phyloP scores from a whole-genome alignment of 1,140 invertebrate species.

The Ceratosolen solmsi region DNA sequence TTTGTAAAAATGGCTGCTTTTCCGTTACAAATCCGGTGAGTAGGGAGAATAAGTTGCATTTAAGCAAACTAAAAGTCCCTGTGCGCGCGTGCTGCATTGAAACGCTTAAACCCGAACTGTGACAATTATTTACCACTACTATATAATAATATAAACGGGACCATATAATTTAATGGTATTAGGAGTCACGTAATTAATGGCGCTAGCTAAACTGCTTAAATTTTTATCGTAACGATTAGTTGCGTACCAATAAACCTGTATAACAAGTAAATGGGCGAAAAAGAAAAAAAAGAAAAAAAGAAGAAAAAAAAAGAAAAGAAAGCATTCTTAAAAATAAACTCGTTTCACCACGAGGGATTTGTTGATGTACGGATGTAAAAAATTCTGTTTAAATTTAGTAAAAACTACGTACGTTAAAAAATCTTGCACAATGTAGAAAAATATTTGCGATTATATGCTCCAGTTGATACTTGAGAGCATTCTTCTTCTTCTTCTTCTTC shows the following conservation, averaged over 20 bases:
- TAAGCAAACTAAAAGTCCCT: too few relatives aligned
- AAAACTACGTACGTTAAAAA: not conserved
- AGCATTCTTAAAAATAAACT: constrained; percentile 8
- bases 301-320: too few relatives aligned
- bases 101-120: too few relatives aligned
- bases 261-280: not conserved
- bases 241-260: constrained; percentile 4
- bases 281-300: too few relatives aligned
- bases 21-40: not conserved
- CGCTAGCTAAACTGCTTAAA: not conserved
- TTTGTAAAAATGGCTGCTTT: constrained; percentile 29
- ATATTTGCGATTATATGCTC: not conserved
- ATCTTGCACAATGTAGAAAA: not conserved
- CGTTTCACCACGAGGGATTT: not conserved
- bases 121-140: not conserved
- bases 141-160: not conserved
- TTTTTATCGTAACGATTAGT: not conserved
- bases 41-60: not conserved
- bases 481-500: too few relatives aligned
- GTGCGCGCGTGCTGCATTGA: too few relatives aligned
- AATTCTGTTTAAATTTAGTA: not conserved
- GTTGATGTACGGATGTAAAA: constrained; percentile 1
- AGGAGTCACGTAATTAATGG: not conserved
- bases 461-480: not conserved
- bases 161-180: not conserved